Evolutionary conservation across 2,888 invertebrate genomes (phyloP).

Genomic region (Drosophila mimetica): DNA sequence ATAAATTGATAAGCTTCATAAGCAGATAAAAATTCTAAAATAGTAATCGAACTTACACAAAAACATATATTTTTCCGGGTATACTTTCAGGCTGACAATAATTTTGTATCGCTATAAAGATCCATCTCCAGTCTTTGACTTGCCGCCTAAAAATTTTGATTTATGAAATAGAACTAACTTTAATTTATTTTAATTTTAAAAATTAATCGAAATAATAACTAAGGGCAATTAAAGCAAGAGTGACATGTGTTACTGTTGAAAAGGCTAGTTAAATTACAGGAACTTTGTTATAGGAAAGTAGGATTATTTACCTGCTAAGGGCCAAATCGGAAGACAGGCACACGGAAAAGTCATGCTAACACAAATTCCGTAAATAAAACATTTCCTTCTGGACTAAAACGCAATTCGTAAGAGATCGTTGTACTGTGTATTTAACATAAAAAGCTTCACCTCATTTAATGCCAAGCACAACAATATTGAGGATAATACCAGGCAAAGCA

Average conservation of each 20-base stretch:
- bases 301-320: conserved; percentile 9
- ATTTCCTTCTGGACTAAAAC: conserved; percentile 2
- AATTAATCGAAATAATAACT: conserved; percentile 5
- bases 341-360: conserved; percentile 11
- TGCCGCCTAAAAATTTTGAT: background rate
- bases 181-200: background rate
- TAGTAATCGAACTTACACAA: background rate
- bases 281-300: background rate
- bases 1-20: no score
- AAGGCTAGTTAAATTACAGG: no score
- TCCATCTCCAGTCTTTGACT: background rate
- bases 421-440: background rate
- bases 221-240: background rate
- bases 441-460: conserved; percentile 1
- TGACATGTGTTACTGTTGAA: conserved; percentile 3
- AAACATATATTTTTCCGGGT: conserved; percentile 3
- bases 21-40: background rate
- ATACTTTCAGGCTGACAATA: conserved; percentile 6
- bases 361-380: conserved; percentile 4
- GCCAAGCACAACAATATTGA: conserved; percentile 1
- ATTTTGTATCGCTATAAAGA: background rate
- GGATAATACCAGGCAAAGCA: conserved; percentile 11
- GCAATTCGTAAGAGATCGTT: background rate
- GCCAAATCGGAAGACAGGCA: conserved; percentile 20
- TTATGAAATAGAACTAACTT: background rate